Base-by-base conservation (phyloP, 2,888 invertebrate species). In the Chloroclystis v-ata region DNA sequence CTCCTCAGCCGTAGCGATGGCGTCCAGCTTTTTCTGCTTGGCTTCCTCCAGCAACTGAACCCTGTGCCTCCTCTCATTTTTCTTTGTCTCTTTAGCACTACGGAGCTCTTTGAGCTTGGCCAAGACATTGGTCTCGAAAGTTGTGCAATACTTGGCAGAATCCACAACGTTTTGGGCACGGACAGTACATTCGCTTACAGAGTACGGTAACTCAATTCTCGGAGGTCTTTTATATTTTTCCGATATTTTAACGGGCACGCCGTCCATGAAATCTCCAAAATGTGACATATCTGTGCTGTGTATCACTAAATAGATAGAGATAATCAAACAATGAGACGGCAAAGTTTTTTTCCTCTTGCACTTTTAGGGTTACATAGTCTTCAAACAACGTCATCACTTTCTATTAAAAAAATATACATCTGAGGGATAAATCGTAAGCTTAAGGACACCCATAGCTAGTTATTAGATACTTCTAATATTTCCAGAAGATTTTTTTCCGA, bases 161-260 rank as follows among this genome's bases (percentile, higher is more conserved):
- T 82, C 80, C 26, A 85, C 74, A 49, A 76, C 71, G 68, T 72
- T 74, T 57, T 80, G 77, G n/a, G 85, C 80, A 58, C 82, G 72
- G 28, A 69, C 52, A 29, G 78, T 66, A 54, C 75, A 74, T 54
- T 84, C 86, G 30, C 59, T 65, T 14, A 84, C 74, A 59, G 72
- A 75, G 60, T 82, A 78, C 42, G 91, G 91, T 53, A 92, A 79
- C 52, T 89, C 91, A 38, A 82, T 78, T 57, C 70, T 64, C 45
- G 92, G 92, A 14, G 95, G 95, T 57, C 95, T 93, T 75, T 95
- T 94, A 73, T 94, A 96, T 65, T 92, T 93, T 79, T 96, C 95
- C 37, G 94, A 93, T 78, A 96, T 95, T 89, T 96, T 96, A 50
- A 96, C 95, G 67, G 94, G 93, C 62, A 96, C 92, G 60, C 93